Evolutionary conservation across 2,888 invertebrate genomes (phyloP).

Genomic region (Eupithecia pulchellata): DNA sequence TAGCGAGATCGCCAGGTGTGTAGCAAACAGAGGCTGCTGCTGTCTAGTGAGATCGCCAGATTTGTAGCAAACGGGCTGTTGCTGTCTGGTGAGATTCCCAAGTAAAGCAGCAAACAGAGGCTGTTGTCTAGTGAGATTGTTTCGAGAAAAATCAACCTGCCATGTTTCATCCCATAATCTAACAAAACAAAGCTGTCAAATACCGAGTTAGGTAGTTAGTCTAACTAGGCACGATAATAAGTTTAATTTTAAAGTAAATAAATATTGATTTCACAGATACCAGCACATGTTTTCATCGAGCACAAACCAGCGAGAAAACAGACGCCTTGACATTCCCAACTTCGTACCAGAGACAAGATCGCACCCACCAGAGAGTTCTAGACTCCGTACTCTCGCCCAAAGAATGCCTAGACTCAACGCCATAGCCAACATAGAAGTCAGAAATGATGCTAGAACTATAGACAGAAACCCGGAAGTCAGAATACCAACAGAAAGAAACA

Average conservation of each 20-base stretch:
- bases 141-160: too few species aligned
- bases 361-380: constrained; percentile 62
- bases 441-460: constrained; percentile 5
- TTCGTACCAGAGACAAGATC: constrained; percentile 60
- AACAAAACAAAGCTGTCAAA: neutral
- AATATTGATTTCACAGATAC: constrained; percentile 43
- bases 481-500: neutral
- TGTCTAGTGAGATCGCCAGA: neutral
- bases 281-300: constrained; percentile 75
- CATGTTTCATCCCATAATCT: too few species aligned
- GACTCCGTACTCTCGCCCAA: constrained; percentile 67
- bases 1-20: constrained; percentile 46
- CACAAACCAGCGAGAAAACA: constrained; percentile 52
- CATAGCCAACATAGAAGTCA: constrained; percentile 42
- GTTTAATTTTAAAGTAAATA: neutral
- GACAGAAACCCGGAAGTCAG: constrained; percentile 3
- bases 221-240: neutral
- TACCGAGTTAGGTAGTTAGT: too few species aligned
- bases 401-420: constrained; percentile 69
- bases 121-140: neutral
- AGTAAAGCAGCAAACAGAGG: neutral
- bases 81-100: neutral
- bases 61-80: neutral
- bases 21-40: neutral
- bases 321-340: constrained; percentile 57